These are phyloP conservation scores for Drosophila prolongata DNA, from an alignment of 2,888 invertebrate species.

Conservation along the genomic window DNA sequence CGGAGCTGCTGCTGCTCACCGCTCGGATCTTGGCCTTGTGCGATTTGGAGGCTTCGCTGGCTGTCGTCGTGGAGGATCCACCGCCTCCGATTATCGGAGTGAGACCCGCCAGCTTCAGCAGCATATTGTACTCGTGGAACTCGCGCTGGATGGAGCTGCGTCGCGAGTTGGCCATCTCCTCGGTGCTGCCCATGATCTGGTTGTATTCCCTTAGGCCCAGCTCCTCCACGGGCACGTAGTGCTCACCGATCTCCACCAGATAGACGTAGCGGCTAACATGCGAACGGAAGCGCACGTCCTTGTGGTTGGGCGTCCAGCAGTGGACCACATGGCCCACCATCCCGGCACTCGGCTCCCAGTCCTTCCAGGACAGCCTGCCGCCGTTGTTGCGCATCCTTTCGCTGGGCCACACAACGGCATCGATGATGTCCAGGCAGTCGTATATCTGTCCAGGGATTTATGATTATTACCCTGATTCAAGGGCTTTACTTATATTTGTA, in stretches of 20 bases:
- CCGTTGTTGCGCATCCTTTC: slow-evolving; percentile 94
- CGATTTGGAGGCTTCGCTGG: slow-evolving; percentile 18
- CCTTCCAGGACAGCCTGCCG: slow-evolving; percentile 94
- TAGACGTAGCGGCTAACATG: slow-evolving; percentile 96
- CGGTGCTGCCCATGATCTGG: slow-evolving; percentile 74
- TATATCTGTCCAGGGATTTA: slow-evolving; percentile 87
- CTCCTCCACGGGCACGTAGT: slow-evolving; percentile 96
- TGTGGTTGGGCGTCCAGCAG: slow-evolving; percentile 96
- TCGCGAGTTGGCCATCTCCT: slow-evolving; percentile 71
- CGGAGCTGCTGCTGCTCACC: slow-evolving; percentile 81
- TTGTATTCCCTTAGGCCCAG: slow-evolving; percentile 89
- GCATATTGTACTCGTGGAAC: slow-evolving; percentile 69
- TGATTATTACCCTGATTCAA: background rate
- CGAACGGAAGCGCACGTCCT: slow-evolving; percentile 93
- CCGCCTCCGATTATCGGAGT: slow-evolving; percentile 67
- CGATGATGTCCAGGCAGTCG: slow-evolving; percentile 96
- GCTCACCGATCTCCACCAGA: slow-evolving; percentile 96
- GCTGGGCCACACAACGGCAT: slow-evolving; percentile 96
- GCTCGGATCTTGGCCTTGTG: slow-evolving; percentile 73
- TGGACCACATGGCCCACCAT: slow-evolving; percentile 98
- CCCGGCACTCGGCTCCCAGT: slow-evolving; percentile 95
- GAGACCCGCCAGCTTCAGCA: slow-evolving; percentile 66
- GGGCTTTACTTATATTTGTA: slow-evolving; percentile 1
- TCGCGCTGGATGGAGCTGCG: slow-evolving; percentile 78
- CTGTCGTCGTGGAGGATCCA: background rate